phyloP scores from a whole-genome alignment of 2,113 vertebrate species.

The Coturnix japonica region DNA sequence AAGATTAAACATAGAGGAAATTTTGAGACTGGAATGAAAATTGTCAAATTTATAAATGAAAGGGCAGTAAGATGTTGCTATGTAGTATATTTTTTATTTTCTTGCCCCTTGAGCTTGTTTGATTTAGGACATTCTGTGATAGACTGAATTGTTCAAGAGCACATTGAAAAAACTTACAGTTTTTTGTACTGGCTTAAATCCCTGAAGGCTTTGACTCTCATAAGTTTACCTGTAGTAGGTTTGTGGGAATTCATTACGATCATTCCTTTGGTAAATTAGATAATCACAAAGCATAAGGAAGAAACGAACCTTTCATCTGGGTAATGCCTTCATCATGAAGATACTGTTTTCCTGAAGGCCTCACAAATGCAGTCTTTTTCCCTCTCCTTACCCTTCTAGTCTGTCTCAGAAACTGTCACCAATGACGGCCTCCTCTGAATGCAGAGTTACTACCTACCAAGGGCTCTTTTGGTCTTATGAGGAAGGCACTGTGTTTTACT shows the following conservation, averaged over 20 bases:
- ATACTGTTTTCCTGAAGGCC: neutral
- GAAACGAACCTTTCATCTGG: neutral
- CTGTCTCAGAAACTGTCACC: neutral
- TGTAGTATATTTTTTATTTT: neutral
- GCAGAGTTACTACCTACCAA: neutral
- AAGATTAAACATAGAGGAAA: conserved; percentile 6
- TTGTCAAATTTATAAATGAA: neutral
- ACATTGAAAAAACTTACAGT: neutral
- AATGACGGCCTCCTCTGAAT: neutral
- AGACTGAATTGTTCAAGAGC: neutral
- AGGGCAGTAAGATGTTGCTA: neutral
- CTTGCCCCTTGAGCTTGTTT: neutral
- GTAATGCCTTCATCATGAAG: neutral
- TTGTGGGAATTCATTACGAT: neutral
- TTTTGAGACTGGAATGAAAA: neutral
- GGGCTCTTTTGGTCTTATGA: neutral
- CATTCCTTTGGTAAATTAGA: neutral
- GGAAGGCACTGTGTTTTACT: neutral
- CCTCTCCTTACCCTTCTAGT: neutral
- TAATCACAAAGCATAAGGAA: neutral
- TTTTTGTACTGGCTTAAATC: neutral
- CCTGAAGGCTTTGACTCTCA: neutral
- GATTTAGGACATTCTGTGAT: neutral
- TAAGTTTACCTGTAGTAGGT: neutral
- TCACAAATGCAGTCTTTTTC: neutral